A percentile compares a stretch with the other conserved stretches of the same genome.
These are phyloP conservation scores for Acanthosepion esculentum DNA, from an alignment of 2,888 invertebrate genomes.

Conservation along the genomic window DNA sequence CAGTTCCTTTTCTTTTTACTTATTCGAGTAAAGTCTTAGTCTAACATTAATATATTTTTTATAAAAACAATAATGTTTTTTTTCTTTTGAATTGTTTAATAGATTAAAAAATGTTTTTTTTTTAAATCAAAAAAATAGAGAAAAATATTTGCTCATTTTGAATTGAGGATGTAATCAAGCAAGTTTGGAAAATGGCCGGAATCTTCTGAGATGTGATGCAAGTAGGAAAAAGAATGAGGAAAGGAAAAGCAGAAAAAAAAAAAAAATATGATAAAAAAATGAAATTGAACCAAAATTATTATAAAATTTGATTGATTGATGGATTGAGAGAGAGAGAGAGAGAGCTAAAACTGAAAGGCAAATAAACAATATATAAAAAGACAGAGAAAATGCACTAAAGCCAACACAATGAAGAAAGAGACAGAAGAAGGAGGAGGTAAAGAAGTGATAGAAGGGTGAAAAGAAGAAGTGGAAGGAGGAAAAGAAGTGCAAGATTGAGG, in stretches of 20 bases:
- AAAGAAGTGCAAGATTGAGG: too few species aligned
- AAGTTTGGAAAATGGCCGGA: neutral
- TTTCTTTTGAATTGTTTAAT: neutral
- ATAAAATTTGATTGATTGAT: neutral
- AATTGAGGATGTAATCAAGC: neutral
- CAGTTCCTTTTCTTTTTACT: neutral
- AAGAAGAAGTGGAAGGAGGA: neutral
- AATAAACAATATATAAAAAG: too few species aligned
- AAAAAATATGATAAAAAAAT: neutral
- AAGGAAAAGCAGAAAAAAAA: neutral
- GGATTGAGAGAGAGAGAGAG: slow-evolving; percentile 2
- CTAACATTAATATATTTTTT: neutral
- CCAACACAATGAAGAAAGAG: neutral
- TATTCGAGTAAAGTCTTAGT: neutral
- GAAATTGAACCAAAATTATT: neutral
- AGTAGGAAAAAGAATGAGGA: too few species aligned
- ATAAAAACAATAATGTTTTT: neutral
- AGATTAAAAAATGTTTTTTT: neutral
- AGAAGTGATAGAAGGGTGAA: neutral
- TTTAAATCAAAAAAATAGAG: neutral
- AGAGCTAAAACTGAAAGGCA: too few species aligned
- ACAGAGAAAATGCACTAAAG: neutral
- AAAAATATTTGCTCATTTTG: neutral
- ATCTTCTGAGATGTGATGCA: neutral
- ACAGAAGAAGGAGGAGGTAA: neutral